These are phyloP conservation scores for Cryptosula pallasiana DNA, from an alignment of 2,888 invertebrate species.

Conservation along the genomic window DNA sequence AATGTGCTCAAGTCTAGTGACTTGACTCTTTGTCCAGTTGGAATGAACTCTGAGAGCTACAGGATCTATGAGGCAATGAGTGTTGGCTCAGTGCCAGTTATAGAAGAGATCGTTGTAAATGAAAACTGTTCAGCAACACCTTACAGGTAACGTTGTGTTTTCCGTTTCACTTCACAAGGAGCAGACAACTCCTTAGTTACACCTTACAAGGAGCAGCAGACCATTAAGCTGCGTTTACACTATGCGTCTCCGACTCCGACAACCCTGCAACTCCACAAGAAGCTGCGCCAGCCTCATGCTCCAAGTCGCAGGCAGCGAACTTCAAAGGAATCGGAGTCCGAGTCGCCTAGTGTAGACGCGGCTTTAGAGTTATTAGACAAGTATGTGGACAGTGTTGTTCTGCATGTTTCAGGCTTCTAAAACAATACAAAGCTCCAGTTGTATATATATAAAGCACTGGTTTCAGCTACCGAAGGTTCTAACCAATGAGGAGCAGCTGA, in stretches of 20 bases:
- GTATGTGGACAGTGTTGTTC: background rate
- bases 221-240: too few relatives aligned
- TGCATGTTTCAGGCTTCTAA: background rate
- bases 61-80: slow-evolving; percentile 59
- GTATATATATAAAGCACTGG: slow-evolving; percentile 54
- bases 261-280: too few relatives aligned
- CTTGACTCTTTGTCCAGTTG: slow-evolving; percentile 57
- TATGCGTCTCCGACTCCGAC: too few relatives aligned
- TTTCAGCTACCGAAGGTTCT: slow-evolving; percentile 51
- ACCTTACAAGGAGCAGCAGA: too few relatives aligned
- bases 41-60: slow-evolving; percentile 58
- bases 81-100: slow-evolving; percentile 57
- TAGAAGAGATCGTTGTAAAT: slow-evolving; percentile 54
- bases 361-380: too few relatives aligned
- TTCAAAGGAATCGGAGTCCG: too few relatives aligned
- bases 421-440: background rate
- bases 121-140: slow-evolving; percentile 51
- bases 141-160: slow-evolving; percentile 5
- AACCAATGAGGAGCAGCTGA: slow-evolving; percentile 44
- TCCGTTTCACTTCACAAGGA: too few relatives aligned
- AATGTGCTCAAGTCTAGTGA: slow-evolving; percentile 55
- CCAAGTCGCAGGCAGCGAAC: too few relatives aligned
- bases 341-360: too few relatives aligned
- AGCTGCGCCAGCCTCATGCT: too few relatives aligned
- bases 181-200: too few relatives aligned